Base-by-base conservation (phyloP, 2,113 vertebrate genomes). In the Sander vitreus region DNA sequence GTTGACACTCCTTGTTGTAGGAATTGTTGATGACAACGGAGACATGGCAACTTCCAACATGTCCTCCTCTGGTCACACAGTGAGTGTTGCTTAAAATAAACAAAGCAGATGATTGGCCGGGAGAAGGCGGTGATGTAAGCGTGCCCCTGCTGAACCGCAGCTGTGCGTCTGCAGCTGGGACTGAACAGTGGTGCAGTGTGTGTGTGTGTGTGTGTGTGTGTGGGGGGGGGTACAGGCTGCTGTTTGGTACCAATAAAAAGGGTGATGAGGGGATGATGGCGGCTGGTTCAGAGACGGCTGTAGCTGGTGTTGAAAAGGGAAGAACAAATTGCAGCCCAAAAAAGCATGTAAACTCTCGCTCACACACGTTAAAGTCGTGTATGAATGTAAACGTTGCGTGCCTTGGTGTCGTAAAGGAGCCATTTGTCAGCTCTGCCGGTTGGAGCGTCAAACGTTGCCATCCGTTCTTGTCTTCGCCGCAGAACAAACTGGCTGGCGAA, bases 61-160 rank as follows among this genome's bases (percentile, higher is more conserved):
- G 75, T 80, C 76, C 33, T 55, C 76, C 39, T 69, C 57, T 70
- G 77, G 47, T 6, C 48, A 0, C 51, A 45, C 71, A 11, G 66
- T 5, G 36, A 70, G 59, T 59, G 81, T 63, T 25, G 54, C 86
- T 85, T 80, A 87, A 88, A 88, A 87, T 87, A 87, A 90, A 83
- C 58, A 69, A 77, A 54, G 83, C 55, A 57, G 25, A 3, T 4
- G 82, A 90, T 89, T 91, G 91, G 88, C 73, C 25, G 50, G 25
- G 53, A 78, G 72, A 66, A 75, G 54, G n/a, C 25, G 21, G 57
- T 92, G 89, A 90, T 87, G 89, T 92, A 88, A 90, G 39, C 27
- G 87, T 74, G 64, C 63, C 79, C 74, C 78, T 39, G 80, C 71
- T 73, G 53, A 65, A 80, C 59, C 43, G 66, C 91, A 89, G 85